These are phyloP conservation scores for Takifugu ocellatus DNA, from an alignment of 2,797 vertebrate species.

Conservation along the genomic window DNA sequence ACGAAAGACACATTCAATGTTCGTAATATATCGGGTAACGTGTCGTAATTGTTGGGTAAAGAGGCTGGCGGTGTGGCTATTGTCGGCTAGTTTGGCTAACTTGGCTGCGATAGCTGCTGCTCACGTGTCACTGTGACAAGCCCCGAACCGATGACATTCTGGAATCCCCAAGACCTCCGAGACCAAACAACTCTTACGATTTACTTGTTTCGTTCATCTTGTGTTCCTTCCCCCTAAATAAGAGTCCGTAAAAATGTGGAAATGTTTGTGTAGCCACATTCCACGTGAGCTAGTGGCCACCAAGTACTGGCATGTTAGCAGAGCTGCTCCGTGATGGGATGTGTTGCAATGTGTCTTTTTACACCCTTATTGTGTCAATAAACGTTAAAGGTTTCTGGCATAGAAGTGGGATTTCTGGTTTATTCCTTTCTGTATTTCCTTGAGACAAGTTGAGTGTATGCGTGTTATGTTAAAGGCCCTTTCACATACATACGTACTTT, in stretches of 20 bases:
- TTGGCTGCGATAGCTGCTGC: slow-evolving; percentile 54
- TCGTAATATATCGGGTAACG: not conserved
- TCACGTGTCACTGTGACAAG: slow-evolving; percentile 71
- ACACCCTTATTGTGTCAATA: too few species aligned
- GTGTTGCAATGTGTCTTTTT: too few species aligned
- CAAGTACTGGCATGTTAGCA: slow-evolving; percentile 15
- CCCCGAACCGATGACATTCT: slow-evolving; percentile 37
- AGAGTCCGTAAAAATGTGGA: not conserved
- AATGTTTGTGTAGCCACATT: slow-evolving; percentile 9
- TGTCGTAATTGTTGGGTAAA: slow-evolving; percentile 5
- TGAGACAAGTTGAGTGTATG: too few species aligned
- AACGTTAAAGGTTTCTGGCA: too few species aligned
- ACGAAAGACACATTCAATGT: fast-evolving
- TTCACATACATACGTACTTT: slow-evolving; percentile 30
- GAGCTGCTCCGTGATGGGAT: not conserved
- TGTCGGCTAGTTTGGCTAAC: slow-evolving; percentile 41
- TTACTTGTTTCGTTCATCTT: too few species aligned
- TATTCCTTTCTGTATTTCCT: too few species aligned
- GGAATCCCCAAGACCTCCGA: not conserved
- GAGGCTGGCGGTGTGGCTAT: slow-evolving; percentile 35
- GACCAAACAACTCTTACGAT: not conserved
- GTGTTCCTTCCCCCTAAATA: too few species aligned
- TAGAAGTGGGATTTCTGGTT: too few species aligned
- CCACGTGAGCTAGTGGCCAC: slow-evolving; percentile 27
- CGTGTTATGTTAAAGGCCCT: not conserved